Evolutionary conservation across 1,140 invertebrate genomes (phyloP).

Genomic region (Prorops nasuta): DNA sequence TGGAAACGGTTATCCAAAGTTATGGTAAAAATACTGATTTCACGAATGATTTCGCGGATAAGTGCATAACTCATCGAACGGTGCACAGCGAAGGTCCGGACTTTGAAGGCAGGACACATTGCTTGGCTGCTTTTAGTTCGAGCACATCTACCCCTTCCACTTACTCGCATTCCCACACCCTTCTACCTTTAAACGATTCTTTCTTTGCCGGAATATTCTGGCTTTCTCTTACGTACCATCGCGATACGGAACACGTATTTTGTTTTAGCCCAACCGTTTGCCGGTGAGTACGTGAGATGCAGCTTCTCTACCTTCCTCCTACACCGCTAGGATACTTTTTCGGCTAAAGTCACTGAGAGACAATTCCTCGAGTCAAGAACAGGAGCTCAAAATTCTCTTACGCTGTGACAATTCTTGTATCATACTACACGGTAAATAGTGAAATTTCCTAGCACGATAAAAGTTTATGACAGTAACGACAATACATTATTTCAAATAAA

Average conservation of each 20-base stretch:
- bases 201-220: slow-evolving; percentile 19
- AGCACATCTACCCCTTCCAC: background rate
- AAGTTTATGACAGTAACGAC: too few species aligned
- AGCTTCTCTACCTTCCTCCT: too few species aligned
- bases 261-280: slow-evolving; percentile 18
- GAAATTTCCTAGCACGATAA: too few species aligned
- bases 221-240: slow-evolving; percentile 11
- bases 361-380: background rate
- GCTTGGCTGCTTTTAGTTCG: slow-evolving; percentile 1
- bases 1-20: too few species aligned
- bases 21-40: too few species aligned
- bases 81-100: slow-evolving; percentile 16
- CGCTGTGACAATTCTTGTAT: too few species aligned
- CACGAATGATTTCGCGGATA: slow-evolving; percentile 31
- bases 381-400: background rate
- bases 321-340: background rate
- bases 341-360: background rate
- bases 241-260: slow-evolving; percentile 27
- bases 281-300: background rate
- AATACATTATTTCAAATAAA: too few species aligned
- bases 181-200: background rate
- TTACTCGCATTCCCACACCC: background rate
- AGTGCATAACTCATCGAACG: slow-evolving; percentile 15
- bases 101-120: too few species aligned
- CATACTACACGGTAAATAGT: too few species aligned